Conservation (phyloP, 2,797 vertebrate genomes). For the Sebastes goodei region DNA sequence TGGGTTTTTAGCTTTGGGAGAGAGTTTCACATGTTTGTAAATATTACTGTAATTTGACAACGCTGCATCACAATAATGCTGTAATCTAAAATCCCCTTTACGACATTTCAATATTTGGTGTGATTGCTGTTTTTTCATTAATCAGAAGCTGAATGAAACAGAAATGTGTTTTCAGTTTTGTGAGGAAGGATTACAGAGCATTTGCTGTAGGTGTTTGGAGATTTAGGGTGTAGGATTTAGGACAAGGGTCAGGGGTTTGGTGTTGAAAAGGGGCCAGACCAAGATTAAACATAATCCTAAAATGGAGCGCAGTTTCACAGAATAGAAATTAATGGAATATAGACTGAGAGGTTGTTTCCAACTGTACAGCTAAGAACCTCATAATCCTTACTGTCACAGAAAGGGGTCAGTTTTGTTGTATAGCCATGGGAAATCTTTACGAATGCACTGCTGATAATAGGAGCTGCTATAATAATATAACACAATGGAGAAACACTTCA, state of each 20-base stretch:
- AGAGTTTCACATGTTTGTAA: neutral
- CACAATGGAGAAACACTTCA: neutral
- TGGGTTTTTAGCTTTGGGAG: neutral
- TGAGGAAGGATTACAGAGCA: conserved; percentile 40
- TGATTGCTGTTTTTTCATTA: conserved; percentile 1
- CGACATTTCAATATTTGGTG: neutral
- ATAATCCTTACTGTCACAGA: conserved; percentile 26
- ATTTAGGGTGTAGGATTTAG: conserved; percentile 61
- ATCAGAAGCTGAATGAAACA: neutral
- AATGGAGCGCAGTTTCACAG: conserved; percentile 35
- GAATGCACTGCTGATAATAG: neutral
- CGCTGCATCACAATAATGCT: neutral
- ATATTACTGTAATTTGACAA: neutral
- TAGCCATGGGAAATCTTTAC: neutral
- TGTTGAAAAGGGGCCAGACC: conserved; percentile 55
- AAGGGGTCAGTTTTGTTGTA: conserved; percentile 12
- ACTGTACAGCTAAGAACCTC: neutral
- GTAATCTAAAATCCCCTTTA: neutral
- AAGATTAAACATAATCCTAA: conserved; percentile 75
- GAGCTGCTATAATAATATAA: neutral
- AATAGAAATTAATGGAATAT: conserved; percentile 24
- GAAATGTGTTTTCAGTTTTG: conserved; percentile 29
- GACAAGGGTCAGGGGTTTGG: conserved; percentile 54
- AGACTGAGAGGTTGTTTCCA: conserved; percentile 23
- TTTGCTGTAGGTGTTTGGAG: conserved; percentile 56